Evolutionary conservation across 53 echinoderm and acorn worm species (phyloP), one percentile per base, ranked within the genome.

Genomic region (Patiria pectinifera): DNA sequence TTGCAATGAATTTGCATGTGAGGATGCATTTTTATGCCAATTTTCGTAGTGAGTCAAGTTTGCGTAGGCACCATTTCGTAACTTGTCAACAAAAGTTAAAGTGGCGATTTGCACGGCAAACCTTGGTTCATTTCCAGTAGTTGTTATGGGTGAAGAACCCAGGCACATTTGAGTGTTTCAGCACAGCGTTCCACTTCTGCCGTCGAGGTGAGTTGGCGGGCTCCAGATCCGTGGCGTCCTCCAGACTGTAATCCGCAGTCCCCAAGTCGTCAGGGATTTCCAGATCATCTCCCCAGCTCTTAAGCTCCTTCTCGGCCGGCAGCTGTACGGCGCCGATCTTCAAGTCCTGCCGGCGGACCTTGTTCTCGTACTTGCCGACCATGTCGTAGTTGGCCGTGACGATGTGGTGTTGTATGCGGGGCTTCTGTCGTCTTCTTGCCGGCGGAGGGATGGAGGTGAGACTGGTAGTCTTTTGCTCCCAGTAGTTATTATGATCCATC

Each of bases 401-500:
- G n/a, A 91, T 77, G 82, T 95, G 93, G 58, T 92, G 87, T 16
- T 80, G 92, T 2, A 93, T 91, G 4, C 80, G 75, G 58, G 71
- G 44, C 15, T 58, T 77, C 46, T 88, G 83, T 23, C 91, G 75
- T 74, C 86, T 78, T 26, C 87, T 94, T 2, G 79, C 58, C 58
- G 59, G 59, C 25, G 76, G 87, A 6, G 89, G 80, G 5, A 49
- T 59, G 13, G 91, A 15, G 23, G 87, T 62, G 46, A 82, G 81
- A 49, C 91, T 87, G 8, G 82, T 80, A 11, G 48, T 79, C 35
- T 80, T 59, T 8, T 86, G 75, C 84, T 95, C 86, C 98, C 98
- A 96, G 78, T 95, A 98, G 45, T 94, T 93, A 79, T 98, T 98
- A 72, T 94, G 92, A 23, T 95, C 94, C 87, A 98, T 98, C 98